Conservation (phyloP, 2,888 invertebrate genomes). For the Cyaniris semiargus region DNA sequence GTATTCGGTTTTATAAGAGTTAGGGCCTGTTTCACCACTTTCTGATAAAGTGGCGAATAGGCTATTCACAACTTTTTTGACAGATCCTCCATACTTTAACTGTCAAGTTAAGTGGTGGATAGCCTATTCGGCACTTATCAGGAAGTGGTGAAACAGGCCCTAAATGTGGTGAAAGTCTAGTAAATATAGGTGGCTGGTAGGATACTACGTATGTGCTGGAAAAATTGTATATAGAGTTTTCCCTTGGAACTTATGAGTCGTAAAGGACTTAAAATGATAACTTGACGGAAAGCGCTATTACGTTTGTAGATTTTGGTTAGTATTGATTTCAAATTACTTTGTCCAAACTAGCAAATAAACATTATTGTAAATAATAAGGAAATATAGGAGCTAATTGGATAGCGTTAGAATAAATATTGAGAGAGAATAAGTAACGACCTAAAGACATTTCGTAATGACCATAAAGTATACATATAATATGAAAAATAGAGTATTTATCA, state of each 20-base stretch:
- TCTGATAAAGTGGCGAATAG: too few species aligned
- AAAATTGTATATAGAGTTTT: neutral
- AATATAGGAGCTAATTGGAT: neutral
- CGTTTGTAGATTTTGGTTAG: too few species aligned
- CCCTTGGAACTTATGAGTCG: neutral
- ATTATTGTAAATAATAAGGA: neutral
- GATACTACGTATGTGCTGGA: neutral
- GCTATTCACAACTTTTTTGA: too few species aligned
- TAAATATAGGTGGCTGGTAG: neutral
- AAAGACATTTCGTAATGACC: neutral
- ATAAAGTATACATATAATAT: neutral
- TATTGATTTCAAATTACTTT: too few species aligned
- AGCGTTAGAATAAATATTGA: neutral
- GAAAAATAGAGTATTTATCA: neutral
- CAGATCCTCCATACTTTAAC: too few species aligned
- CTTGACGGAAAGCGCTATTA: neutral
- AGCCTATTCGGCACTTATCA: too few species aligned
- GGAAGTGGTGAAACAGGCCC: too few species aligned
- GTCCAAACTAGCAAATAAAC: neutral
- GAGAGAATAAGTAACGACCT: neutral
- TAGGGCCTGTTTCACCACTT: neutral
- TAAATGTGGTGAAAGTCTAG: neutral
- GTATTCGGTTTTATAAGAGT: neutral
- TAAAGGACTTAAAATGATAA: neutral
- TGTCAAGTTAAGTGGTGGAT: too few species aligned